Evolutionary conservation across 2,888 invertebrate species (phyloP).

Genomic region (Amphimallon solstitiale): DNA sequence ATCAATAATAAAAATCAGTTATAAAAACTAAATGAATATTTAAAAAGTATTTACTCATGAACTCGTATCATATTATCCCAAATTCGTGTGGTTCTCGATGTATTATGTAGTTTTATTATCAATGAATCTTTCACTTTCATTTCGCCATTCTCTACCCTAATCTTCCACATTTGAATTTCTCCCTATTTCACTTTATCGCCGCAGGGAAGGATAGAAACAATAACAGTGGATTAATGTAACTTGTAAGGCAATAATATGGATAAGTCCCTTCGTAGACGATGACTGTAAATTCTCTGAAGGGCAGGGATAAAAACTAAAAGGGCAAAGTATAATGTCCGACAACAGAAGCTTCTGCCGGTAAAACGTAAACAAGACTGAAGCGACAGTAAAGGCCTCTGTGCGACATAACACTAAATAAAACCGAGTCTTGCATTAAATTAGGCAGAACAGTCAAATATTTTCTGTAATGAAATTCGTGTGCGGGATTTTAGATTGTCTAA

Average conservation of each 20-base stretch:
- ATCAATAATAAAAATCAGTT: too few relatives aligned
- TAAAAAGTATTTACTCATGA: too few relatives aligned
- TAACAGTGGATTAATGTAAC: constrained; percentile 30
- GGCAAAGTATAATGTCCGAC: constrained; percentile 33
- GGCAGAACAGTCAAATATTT: constrained; percentile 33
- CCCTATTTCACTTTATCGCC: background rate
- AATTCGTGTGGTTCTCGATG: too few relatives aligned
- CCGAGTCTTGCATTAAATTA: constrained; percentile 33
- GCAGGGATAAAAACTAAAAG: constrained; percentile 30
- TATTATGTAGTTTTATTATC: too few relatives aligned
- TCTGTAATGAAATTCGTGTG: constrained; percentile 37
- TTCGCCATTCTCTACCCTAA: background rate
- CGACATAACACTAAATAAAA: constrained; percentile 34
- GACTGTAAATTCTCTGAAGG: constrained; percentile 24
- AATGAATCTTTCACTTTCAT: too few relatives aligned
- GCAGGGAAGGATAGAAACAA: background rate
- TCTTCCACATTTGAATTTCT: background rate
- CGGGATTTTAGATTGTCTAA: constrained; percentile 38
- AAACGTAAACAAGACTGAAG: constrained; percentile 29
- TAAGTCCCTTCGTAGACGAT: constrained; percentile 20
- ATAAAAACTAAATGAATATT: too few relatives aligned
- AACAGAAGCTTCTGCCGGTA: constrained; percentile 28
- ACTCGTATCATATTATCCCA: too few relatives aligned
- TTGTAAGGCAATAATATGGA: constrained; percentile 23
- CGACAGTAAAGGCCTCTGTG: constrained; percentile 20